phyloP scores from a whole-genome alignment of 1,140 invertebrate genomes.

The Drosophila auraria region DNA sequence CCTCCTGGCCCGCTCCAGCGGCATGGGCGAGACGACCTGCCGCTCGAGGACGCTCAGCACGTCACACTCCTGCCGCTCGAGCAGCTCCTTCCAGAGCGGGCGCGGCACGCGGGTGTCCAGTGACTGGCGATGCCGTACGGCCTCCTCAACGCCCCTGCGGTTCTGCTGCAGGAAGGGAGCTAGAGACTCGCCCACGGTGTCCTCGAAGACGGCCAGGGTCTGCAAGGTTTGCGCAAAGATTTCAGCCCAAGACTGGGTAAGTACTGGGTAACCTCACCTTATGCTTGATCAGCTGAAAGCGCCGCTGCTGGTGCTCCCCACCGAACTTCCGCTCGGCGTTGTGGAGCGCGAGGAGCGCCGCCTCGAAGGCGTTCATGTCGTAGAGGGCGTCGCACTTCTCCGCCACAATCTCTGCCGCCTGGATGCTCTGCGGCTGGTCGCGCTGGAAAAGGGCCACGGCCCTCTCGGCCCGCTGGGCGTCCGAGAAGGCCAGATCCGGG shows the following conservation, averaged over 20 bases:
- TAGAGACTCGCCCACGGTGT: constrained; percentile 31
- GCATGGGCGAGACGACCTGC: constrained; percentile 8
- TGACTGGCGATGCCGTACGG: neutral
- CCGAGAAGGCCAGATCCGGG: constrained; percentile 26
- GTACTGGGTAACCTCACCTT: constrained; percentile 9
- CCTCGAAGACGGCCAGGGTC: constrained; percentile 33
- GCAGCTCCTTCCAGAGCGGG: constrained; percentile 59
- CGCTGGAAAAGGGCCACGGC: neutral
- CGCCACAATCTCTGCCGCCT: neutral
- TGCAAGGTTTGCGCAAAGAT: neutral
- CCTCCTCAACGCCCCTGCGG: neutral
- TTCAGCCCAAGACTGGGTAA: too few relatives aligned
- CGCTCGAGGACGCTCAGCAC: constrained; percentile 59
- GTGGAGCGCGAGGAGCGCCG: constrained; percentile 19
- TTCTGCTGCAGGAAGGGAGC: constrained; percentile 38
- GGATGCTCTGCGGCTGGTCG: neutral
- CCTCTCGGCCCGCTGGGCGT: constrained; percentile 21
- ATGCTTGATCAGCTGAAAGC: constrained; percentile 2
- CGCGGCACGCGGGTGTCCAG: constrained; percentile 10
- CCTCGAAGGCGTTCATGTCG: constrained; percentile 55
- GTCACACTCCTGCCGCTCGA: constrained; percentile 57
- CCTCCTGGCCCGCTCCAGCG: constrained; percentile 46
- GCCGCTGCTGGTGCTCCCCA: neutral
- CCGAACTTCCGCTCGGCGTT: constrained; percentile 10
- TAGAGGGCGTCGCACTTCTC: constrained; percentile 41